Base-by-base conservation (phyloP, 2,888 invertebrate genomes). In the Notodonta dromedarius region DNA sequence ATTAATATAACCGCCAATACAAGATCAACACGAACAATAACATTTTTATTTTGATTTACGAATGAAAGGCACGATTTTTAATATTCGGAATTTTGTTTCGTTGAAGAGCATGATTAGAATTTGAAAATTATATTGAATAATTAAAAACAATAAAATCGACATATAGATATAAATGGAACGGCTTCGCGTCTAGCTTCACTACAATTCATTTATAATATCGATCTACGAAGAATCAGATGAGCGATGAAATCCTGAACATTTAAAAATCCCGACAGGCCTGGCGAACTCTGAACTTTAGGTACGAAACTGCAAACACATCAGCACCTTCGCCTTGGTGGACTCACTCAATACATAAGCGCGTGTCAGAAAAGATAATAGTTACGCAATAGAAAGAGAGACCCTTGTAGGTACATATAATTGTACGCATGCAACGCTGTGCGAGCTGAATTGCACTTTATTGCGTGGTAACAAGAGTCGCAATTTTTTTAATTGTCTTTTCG, bases 21-120 rank as follows among this genome's bases (percentile, higher is more conserved):
- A 78, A 75, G 70, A 70, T 75, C 65, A 68, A 73, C 69, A 67
- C 67, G 66, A 76, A 73, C 66, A 74, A 71, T 78, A 79, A 78
- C 71, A 81, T 80, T 80, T 75, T 81, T 74, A 79, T 74, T 76
- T 73, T 70, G 67, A 71, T 68, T 73, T 66, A 76, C 70, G 70
- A 74, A 80, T 78, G 74, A 80, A 86, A 87, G 86, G 87, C 87
- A 87, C 87, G 74, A 76, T 78, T 78, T 65, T 24, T 65, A 67
- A 68, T 63, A 63, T 74, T 69, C 60, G 58, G 55, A 65, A 71
- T 65, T 67, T 65, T 56, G 39, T 54, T 54, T 54, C 14, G 32
- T 52, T 32, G 12, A 52, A 11, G 42, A 42, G 9, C 1, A 42
- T 42, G 3, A 24, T 52, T 24, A 32, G 8, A 52, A 13, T 52